Evolutionary conservation across 2,113 vertebrate genomes (phyloP).

Genomic region (Nycticryphes semicollaris): DNA sequence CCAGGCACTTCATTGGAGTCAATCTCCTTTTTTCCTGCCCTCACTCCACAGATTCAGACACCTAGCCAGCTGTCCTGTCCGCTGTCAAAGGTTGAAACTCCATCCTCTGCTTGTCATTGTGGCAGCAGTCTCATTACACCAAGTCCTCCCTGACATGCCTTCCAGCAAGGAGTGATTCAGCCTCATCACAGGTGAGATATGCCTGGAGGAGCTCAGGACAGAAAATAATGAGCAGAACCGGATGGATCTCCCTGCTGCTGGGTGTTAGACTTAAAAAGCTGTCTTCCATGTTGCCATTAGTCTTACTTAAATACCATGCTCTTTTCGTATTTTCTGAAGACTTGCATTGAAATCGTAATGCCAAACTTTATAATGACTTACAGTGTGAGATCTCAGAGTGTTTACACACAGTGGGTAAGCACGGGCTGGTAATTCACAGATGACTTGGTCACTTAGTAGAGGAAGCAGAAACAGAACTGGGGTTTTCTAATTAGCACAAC

Average conservation of each 20-base stretch:
- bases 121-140: neutral
- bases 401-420: neutral
- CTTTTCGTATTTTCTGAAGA: neutral
- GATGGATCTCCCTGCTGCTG: neutral
- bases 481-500: neutral
- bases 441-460: neutral
- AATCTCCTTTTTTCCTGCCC: neutral
- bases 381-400: neutral
- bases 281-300: neutral
- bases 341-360: neutral
- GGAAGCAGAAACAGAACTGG: neutral
- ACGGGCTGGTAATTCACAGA: fast-evolving
- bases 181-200: neutral
- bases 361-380: neutral
- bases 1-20: neutral
- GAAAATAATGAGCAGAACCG: neutral
- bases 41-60: neutral
- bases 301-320: neutral
- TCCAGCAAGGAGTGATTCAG: neutral
- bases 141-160: neutral
- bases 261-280: neutral
- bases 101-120: neutral
- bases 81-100: neutral
- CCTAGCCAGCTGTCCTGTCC: neutral
- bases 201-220: neutral